Conservation (phyloP, 2,113 vertebrate genomes). For the Corapipo altera region DNA sequence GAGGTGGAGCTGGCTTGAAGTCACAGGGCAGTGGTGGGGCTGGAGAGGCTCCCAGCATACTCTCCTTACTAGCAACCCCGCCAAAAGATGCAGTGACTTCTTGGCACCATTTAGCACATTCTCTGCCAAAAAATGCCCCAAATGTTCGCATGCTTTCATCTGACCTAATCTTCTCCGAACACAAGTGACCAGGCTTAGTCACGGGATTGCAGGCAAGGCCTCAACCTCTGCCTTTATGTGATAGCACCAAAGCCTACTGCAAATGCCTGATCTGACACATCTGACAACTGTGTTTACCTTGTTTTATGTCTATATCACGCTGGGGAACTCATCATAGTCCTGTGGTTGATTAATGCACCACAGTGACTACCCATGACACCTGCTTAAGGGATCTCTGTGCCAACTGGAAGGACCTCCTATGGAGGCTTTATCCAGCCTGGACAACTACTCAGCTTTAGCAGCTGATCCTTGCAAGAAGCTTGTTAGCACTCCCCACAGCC, state of each 20-base stretch:
- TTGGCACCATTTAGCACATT: background rate
- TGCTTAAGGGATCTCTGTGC: background rate
- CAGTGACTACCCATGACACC: background rate
- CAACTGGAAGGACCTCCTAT: background rate
- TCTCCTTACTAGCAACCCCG: background rate
- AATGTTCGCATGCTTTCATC: background rate
- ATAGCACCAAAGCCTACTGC: background rate
- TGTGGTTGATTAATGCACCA: background rate
- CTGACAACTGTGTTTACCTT: background rate
- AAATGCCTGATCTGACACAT: background rate
- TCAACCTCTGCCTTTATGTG: fast-evolving
- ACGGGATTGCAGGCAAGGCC: fast-evolving
- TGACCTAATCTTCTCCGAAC: background rate
- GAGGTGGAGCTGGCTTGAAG: background rate
- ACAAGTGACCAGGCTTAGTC: background rate
- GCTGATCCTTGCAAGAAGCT: background rate
- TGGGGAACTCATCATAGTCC: background rate
- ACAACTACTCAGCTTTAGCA: background rate
- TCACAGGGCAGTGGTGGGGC: background rate
- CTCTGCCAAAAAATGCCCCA: background rate
- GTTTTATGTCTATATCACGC: background rate
- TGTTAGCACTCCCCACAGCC: background rate
- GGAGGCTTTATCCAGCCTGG: background rate
- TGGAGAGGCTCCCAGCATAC: background rate
- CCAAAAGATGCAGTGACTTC: background rate